These are phyloP conservation scores for Hexactinellida sp. DNA, from an alignment of 37 sponge, comb jelly and placozoan species.

Conservation along the genomic window DNA sequence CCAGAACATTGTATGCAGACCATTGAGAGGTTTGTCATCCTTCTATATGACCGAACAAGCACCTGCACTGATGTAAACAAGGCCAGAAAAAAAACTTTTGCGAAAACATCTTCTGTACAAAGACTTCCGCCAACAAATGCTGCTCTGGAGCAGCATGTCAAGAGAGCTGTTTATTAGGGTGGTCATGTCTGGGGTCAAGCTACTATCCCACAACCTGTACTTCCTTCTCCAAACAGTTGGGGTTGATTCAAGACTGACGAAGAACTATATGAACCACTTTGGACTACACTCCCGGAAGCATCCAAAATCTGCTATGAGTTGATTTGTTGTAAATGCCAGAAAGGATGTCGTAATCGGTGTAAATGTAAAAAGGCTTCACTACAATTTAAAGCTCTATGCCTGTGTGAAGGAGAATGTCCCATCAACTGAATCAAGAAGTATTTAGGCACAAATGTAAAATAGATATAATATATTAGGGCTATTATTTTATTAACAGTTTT, in stretches of 20 bases:
- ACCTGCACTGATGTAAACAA: neutral
- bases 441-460: no score
- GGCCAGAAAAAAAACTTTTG: neutral
- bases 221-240: no score
- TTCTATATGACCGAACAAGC: neutral
- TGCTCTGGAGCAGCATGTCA: neutral
- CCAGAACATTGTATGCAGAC: neutral
- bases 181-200: no score
- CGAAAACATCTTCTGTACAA: neutral
- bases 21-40: neutral
- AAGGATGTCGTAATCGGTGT: neutral
- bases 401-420: neutral
- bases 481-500: no score
- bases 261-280: neutral
- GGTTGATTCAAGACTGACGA: no score
- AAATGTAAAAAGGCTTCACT: neutral
- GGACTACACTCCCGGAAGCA: neutral
- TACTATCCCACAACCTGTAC: neutral
- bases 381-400: neutral
- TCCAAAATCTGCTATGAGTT: neutral
- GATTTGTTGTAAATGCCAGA: neutral
- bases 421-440: neutral
- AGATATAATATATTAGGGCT: no score
- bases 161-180: neutral
- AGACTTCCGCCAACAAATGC: neutral